Base-by-base conservation (phyloP, 37 sponge, comb jelly and placozoan genomes). In the Cliona cf. orientalis region DNA sequence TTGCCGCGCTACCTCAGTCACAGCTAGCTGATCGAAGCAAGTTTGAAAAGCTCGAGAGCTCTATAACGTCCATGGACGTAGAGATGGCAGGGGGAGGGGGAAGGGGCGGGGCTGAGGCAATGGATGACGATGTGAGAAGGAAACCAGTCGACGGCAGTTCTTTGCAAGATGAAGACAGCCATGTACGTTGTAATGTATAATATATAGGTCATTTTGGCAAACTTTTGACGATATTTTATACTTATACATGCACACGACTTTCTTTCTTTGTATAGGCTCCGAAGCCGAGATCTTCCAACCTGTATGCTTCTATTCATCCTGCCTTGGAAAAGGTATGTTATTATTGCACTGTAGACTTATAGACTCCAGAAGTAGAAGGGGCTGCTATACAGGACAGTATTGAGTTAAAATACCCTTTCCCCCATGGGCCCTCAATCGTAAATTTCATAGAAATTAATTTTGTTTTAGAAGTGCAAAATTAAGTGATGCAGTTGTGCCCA, bases 261-360 rank as follows among this genome's bases (percentile, higher is more conserved):
- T 2, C 22, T 49, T 23, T 41, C 12, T 26, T 9, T 4, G 34
- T 72, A 14, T 72, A 71, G 71, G 46, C 41, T 3, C n/a, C 42
- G 25, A 28, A 29, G 53, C 57, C 58, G 37, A 53, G 35, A 22
- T 69, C 84, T 38, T 31, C 66, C n/a, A 69, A 49, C 25, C 22
- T 84, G 31, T 67, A 75, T 33, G 58, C 76, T 32, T 76, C 76
- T n/a, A 59, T 84, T 40, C 79, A 78, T 38, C 72, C 71, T 22
- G 53, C 71, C 6, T 37, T 86, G 41, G 79, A 86, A 32, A 69
- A 36, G 71, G 86, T 86, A 63, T 71, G 79, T 46, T 29, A 32
- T 21, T 22, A 12, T 28, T 31, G 36, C 29, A 29, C n/a, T n/a
- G n/a, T n/a, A n/a, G n/a, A n/a, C n/a, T n/a, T n/a, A n/a, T n/a